A percentile compares a stretch with the other conserved stretches of the same genome.
phyloP scores from a whole-genome alignment of 2,797 vertebrate species.

The Rhinatrema bivittatum region DNA sequence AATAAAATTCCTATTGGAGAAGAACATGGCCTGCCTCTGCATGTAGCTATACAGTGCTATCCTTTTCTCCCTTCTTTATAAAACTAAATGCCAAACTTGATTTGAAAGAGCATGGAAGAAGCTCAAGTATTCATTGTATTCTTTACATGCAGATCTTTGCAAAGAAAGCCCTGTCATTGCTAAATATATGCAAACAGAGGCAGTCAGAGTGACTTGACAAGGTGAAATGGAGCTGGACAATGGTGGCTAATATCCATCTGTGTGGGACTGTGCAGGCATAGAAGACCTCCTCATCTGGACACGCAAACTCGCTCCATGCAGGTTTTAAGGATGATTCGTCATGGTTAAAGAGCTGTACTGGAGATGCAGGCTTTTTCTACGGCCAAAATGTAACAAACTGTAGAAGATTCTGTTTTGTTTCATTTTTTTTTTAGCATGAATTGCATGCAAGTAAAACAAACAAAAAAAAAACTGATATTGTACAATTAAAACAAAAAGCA shows the following conservation, averaged over 20 bases:
- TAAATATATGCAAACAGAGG: conserved; percentile 79
- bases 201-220: conserved; percentile 74
- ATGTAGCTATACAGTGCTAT: conserved; percentile 65
- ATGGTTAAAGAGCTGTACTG: conserved; percentile 56
- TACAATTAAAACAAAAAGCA: conserved; percentile 61
- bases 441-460: conserved; percentile 83
- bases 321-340: conserved; percentile 63
- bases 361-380: conserved; percentile 70
- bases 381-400: conserved; percentile 68
- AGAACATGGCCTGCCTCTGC: conserved; percentile 70
- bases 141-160: conserved; percentile 81
- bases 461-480: conserved; percentile 68
- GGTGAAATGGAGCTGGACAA: conserved; percentile 63
- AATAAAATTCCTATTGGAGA: conserved; percentile 54
- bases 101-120: conserved; percentile 55
- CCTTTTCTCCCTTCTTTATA: conserved; percentile 57
- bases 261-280: conserved; percentile 63
- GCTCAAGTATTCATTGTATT: conserved; percentile 78
- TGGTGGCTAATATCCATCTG: conserved; percentile 67
- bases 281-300: conserved; percentile 66
- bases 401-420: conserved; percentile 49
- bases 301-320: conserved; percentile 63
- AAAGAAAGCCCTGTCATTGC: conserved; percentile 80
- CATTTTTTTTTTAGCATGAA: conserved; percentile 77
- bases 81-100: conserved; percentile 60